Conservation (phyloP, 23 tunicate genomes). For the Styela clava region DNA sequence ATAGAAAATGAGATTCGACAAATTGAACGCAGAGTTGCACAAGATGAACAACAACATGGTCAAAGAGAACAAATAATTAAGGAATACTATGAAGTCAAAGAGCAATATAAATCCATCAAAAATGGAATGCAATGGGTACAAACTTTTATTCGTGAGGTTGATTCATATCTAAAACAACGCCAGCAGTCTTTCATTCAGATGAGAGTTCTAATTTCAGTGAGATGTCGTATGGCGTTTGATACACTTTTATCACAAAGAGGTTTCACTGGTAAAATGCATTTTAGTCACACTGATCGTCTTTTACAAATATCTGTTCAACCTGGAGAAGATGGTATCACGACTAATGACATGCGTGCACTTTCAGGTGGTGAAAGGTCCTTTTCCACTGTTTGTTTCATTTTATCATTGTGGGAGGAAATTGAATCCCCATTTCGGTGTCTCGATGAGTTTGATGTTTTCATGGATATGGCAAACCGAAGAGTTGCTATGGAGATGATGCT, state of each 20-base stretch:
- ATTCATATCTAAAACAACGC: conserved; percentile 44
- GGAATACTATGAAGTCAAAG: conserved; percentile 75
- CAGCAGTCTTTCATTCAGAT: conserved; percentile 42
- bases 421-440: conserved; percentile 82
- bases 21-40: conserved; percentile 47
- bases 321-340: conserved; percentile 46
- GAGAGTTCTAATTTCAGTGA: conserved; percentile 41
- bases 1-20: conserved; percentile 77
- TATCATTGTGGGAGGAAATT: conserved; percentile 82
- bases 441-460: conserved; percentile 94
- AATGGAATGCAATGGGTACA: conserved; percentile 18
- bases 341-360: conserved; percentile 62
- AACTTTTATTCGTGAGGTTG: conserved; percentile 7
- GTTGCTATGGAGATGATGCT: conserved; percentile 95
- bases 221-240: conserved; percentile 66
- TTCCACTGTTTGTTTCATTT: conserved; percentile 84
- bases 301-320: conserved; percentile 62
- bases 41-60: conserved; percentile 70
- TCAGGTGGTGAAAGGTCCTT: conserved; percentile 95
- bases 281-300: conserved; percentile 56
- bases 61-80: conserved; percentile 66
- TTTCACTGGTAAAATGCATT: conserved; percentile 73
- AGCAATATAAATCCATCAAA: conserved; percentile 35
- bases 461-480: conserved; percentile 95
- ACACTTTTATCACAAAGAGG: conserved; percentile 68